Conservation (phyloP, 2,888 invertebrate genomes). For the Sericinus montela region DNA sequence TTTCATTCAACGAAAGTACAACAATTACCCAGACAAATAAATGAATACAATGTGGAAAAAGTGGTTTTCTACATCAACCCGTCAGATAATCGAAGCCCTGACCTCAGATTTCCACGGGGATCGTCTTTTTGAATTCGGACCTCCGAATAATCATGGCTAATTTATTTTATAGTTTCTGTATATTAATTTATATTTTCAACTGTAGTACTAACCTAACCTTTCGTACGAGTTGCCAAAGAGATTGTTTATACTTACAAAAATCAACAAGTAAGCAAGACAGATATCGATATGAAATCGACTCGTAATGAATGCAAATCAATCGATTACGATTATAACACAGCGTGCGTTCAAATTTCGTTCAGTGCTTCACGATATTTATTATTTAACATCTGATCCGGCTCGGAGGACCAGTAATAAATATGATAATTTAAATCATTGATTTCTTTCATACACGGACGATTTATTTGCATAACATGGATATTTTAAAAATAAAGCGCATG, state of each 20-base stretch:
- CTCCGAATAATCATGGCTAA: no score
- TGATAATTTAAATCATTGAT: constrained; percentile 10
- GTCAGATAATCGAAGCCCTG: no score
- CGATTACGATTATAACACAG: constrained; percentile 8
- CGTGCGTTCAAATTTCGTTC: constrained; percentile 9
- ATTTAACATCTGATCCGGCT: not conserved
- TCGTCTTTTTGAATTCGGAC: no score
- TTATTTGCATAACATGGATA: constrained; percentile 12
- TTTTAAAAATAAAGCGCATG: constrained; percentile 4
- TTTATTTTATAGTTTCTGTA: no score
- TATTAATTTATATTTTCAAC: no score
- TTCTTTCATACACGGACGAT: constrained; percentile 3
- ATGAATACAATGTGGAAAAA: no score
- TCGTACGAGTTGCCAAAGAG: no score
- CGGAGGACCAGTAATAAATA: constrained; percentile 6
- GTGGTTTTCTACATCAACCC: no score
- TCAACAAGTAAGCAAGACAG: constrained; percentile 4
- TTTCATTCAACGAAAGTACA: no score
- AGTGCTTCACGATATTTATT: constrained; percentile 5
- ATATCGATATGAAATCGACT: constrained; percentile 10
- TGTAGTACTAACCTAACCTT: no score
- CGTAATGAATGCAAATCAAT: constrained; percentile 9
- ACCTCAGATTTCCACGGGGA: no score
- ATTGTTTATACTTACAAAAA: not conserved
- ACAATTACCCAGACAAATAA: no score